Evolutionary conservation across 2,797 vertebrate species (phyloP).

Genomic region (Leptodactylus fallax): DNA sequence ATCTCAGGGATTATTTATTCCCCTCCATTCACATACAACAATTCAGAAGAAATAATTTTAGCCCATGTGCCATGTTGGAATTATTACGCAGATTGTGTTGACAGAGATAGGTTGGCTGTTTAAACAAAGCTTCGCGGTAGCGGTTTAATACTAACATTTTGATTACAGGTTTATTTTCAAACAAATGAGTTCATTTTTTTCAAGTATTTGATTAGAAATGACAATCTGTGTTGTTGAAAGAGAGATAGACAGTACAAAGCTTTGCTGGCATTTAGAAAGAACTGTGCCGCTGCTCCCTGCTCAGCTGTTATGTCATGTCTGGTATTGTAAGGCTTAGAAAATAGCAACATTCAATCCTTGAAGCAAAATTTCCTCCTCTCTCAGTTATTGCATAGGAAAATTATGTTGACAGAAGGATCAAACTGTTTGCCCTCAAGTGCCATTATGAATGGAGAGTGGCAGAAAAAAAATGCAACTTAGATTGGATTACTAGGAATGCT

Average conservation of each 20-base stretch:
- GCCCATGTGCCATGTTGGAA: not conserved
- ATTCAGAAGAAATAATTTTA: not conserved
- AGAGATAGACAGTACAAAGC: constrained; percentile 65
- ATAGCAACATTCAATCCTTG: constrained; percentile 68
- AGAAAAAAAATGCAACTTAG: constrained; percentile 66
- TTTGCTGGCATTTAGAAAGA: constrained; percentile 66
- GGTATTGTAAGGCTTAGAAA: constrained; percentile 59
- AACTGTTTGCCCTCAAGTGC: constrained; percentile 68
- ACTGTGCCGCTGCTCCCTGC: constrained; percentile 65
- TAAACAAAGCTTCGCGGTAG: not conserved
- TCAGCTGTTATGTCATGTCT: constrained; percentile 65
- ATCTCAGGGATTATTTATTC: not conserved
- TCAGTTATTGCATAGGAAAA: constrained; percentile 66
- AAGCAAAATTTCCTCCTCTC: constrained; percentile 68
- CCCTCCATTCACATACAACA: not conserved
- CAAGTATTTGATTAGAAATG: constrained; percentile 31
- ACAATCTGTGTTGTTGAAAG: constrained; percentile 40
- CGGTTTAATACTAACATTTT: not conserved
- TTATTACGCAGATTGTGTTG: not conserved
- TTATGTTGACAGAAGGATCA: constrained; percentile 70
- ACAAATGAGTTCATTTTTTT: constrained; percentile 27
- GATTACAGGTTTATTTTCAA: constrained; percentile 26
- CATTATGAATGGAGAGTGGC: constrained; percentile 68
- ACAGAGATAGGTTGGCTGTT: not conserved
- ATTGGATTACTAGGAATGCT: constrained; percentile 69